phyloP scores from a whole-genome alignment of 2,888 invertebrate species.

The Nymphalis c-album region DNA sequence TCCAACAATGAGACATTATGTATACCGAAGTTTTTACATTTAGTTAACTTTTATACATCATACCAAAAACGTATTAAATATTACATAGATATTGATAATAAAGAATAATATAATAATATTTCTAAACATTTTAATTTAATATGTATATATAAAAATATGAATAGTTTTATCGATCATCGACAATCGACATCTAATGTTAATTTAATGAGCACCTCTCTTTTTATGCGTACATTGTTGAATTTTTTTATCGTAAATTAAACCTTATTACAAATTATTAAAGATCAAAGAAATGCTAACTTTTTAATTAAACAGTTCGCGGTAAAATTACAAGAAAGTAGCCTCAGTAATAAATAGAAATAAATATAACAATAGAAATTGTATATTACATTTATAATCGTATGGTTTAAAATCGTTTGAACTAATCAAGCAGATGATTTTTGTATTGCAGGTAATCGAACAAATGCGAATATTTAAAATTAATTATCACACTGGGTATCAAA shows the following conservation, averaged over 20 bases:
- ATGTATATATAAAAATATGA: background rate
- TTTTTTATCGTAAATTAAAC: background rate
- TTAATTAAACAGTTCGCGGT: background rate
- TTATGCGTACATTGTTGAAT: background rate
- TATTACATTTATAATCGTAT: background rate
- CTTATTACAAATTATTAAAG: background rate
- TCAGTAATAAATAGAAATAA: background rate
- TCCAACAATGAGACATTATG: constrained; percentile 1
- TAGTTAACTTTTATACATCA: background rate
- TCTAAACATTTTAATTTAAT: background rate
- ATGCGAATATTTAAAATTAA: constrained; percentile 10
- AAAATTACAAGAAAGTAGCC: background rate
- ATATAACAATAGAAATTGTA: background rate
- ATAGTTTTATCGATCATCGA: constrained; percentile 1
- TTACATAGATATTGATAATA: background rate
- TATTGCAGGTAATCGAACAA: constrained; percentile 1
- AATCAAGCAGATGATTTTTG: constrained; percentile 6
- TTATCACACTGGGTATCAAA: constrained; percentile 9
- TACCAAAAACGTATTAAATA: background rate
- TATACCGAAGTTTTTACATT: background rate
- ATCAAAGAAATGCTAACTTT: background rate
- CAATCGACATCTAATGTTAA: background rate
- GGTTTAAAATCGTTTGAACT: background rate
- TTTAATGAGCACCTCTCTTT: background rate
- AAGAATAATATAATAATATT: background rate